Evolutionary conservation across 2,888 invertebrate genomes (phyloP), one percentile per base, ranked within the genome.

Genomic region (Tetramorium bicarinatum): DNA sequence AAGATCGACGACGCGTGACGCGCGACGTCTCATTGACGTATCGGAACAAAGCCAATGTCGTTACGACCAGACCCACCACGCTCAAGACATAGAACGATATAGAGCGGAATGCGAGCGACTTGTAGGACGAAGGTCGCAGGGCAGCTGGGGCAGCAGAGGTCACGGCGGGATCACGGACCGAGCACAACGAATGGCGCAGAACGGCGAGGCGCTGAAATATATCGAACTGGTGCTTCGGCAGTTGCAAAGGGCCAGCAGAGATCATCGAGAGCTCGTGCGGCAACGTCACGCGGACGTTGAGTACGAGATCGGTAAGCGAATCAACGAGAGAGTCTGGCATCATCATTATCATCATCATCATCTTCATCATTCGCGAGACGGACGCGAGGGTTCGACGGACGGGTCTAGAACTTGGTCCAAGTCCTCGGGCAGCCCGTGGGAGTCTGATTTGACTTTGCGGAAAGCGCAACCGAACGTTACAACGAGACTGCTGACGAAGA

Each of bases 151-250:
- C 47, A 29, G 47, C 29, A 18, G 54, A 34, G 71, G 52, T 64
- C 77, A 49, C 62, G 29, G 13, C 67, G 54, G 85, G 8, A 25
- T 29, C 41, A 85, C 62, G 59, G 79, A 76, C 2, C 87, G 86
- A n/a, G 66, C 86, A 54, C 87, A 81, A 83, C 82, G 88, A 56
- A 77, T 82, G 82, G 41, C 79, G 34, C 88, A 88, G 41, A 92
- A 92, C 82, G 93, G 91, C 76, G 92, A 93, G 72, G 83, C 91
- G 62, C 87, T 93, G 38, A 89, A 82, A 6, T 91, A 92, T 84
- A 92, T 93, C 88, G 94, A 94, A 64, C 84, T 87, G 72, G 91
- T 94, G 86, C 91, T 94, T 52, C 85, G 90, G 25, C 93, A 93
- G 83, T 85, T 94, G 72, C 90, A 89, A 38, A 91, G 87, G n/a